Evolutionary conservation across 1,140 invertebrate genomes (phyloP).

Genomic region (Calliphora vicina): DNA sequence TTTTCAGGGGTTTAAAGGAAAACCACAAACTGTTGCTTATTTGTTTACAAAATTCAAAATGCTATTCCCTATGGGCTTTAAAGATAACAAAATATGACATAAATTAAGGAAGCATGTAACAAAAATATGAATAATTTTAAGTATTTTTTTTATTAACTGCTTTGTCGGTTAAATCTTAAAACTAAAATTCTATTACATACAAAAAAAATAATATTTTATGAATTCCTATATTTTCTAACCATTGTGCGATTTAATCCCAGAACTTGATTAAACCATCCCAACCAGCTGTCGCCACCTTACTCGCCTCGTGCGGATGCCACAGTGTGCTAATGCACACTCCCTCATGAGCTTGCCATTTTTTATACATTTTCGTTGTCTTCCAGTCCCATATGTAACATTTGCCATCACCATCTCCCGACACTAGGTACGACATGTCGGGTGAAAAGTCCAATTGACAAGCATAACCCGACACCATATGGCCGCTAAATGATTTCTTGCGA

Average conservation of each 20-base stretch:
- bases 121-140: background rate
- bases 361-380: constrained; percentile 98
- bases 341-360: constrained; percentile 99
- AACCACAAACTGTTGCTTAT: constrained; percentile 18
- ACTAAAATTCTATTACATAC: background rate
- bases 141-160: too few relatives aligned
- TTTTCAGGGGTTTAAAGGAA: background rate
- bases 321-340: constrained; percentile 92
- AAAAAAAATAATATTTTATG: background rate
- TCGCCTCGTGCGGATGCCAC: constrained; percentile 99
- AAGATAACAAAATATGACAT: background rate
- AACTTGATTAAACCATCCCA: constrained; percentile 99
- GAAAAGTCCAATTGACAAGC: constrained; percentile 97
- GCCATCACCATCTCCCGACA: constrained; percentile 99
- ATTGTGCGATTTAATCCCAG: constrained; percentile 82
- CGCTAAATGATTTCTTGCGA: constrained; percentile 96
- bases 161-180: background rate
- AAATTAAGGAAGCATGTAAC: background rate
- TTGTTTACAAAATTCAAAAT: background rate
- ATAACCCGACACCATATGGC: constrained; percentile 99
- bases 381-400: constrained; percentile 99
- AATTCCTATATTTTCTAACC: background rate
- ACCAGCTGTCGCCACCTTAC: constrained; percentile 93
- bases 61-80: background rate
- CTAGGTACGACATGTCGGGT: constrained; percentile 98